Percentiles rank a stretch among this genome's conserved stretches.
These are phyloP conservation scores for Acholoe squamosa DNA, from an alignment of 2,888 invertebrate genomes.

Conservation along the genomic window DNA sequence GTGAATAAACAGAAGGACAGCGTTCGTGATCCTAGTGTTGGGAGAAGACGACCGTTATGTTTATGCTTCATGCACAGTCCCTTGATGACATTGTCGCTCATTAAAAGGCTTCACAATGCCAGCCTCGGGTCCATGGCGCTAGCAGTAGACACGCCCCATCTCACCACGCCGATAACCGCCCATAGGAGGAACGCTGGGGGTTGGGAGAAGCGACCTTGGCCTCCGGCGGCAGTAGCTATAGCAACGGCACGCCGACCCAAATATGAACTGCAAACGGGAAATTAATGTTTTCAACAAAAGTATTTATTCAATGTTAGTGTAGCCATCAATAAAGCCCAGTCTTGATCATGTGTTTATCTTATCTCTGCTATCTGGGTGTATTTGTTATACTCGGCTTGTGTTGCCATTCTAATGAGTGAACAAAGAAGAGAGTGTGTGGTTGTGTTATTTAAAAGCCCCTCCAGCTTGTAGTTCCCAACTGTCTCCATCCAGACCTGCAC, in stretches of 20 bases:
- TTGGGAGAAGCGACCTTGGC: neutral
- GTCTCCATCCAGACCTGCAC: no score
- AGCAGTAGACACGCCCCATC: neutral
- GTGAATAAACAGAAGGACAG: neutral
- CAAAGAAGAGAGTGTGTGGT: neutral
- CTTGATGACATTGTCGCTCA: slow-evolving; percentile 38
- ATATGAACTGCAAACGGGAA: neutral
- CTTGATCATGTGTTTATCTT: slow-evolving; percentile 15
- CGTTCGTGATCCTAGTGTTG: slow-evolving; percentile 34
- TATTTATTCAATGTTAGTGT: neutral
- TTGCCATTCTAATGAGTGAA: neutral
- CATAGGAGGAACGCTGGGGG: neutral
- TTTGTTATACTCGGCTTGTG: neutral
- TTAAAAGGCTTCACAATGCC: slow-evolving; percentile 41
- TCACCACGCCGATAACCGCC: neutral
- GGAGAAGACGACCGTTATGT: neutral
- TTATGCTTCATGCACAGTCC: slow-evolving; percentile 37
- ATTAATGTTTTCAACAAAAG: slow-evolving; percentile 18
- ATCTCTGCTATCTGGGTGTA: neutral
- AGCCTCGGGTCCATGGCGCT: neutral
- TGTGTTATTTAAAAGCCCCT: neutral
- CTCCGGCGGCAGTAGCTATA: neutral
- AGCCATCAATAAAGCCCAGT: neutral
- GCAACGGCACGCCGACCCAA: slow-evolving; percentile 10
- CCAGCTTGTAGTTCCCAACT: neutral